phyloP scores from a whole-genome alignment of 2,113 vertebrate species.

The Sylvia atricapilla region DNA sequence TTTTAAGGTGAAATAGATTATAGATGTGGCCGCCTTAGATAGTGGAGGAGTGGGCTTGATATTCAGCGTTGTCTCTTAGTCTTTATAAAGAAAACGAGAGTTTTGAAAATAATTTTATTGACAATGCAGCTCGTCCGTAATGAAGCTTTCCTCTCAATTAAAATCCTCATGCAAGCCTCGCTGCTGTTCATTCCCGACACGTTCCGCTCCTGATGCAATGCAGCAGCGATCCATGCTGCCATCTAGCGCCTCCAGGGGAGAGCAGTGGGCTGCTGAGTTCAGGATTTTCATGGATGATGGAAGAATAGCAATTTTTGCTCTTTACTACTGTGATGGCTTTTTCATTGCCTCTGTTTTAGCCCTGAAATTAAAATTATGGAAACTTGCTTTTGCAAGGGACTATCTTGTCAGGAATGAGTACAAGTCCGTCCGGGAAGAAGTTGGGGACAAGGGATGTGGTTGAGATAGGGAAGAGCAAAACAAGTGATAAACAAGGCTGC shows the following conservation, averaged over 20 bases:
- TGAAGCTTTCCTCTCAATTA: background rate
- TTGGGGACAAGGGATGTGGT: accelerated
- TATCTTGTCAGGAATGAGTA: background rate
- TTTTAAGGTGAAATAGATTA: background rate
- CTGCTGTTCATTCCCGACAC: accelerated
- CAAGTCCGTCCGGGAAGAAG: accelerated
- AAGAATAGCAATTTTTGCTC: background rate
- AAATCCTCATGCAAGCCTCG: background rate
- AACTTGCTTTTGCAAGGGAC: background rate
- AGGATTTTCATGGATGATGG: accelerated
- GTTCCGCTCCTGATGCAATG: background rate
- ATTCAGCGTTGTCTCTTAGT: background rate
- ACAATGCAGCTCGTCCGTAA: background rate
- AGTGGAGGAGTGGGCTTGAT: background rate
- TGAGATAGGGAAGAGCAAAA: background rate
- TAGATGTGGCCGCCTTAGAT: background rate
- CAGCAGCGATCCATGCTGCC: background rate
- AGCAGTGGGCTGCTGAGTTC: accelerated
- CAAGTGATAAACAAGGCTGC: background rate
- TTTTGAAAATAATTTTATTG: background rate
- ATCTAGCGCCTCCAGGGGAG: background rate
- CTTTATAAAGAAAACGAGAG: background rate
- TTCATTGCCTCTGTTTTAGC: background rate
- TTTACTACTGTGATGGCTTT: background rate
- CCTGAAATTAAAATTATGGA: background rate